A percentile compares a stretch with the other conserved stretches of the same genome.
phyloP scores from a whole-genome alignment of 2,888 invertebrate genomes.

The Auanema freiburgensis region DNA sequence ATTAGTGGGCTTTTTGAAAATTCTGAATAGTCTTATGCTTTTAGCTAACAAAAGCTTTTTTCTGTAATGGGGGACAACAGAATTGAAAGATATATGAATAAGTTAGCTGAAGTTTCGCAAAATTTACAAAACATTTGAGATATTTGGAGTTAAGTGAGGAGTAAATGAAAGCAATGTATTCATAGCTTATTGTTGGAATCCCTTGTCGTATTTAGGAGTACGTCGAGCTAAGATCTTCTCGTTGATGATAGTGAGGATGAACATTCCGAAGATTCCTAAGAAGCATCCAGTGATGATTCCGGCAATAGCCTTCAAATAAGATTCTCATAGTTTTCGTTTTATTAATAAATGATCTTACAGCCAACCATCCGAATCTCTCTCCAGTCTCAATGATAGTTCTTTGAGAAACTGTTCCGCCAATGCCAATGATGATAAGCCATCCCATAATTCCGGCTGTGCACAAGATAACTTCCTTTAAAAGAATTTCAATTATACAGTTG shows the following conservation, averaged over 20 bases:
- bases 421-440: slow-evolving; percentile 62
- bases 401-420: slow-evolving; percentile 60
- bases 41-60: too few species aligned
- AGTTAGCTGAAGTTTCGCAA: too few species aligned
- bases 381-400: slow-evolving; percentile 62
- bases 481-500: background rate
- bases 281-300: slow-evolving; percentile 60
- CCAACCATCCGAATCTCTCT: slow-evolving; percentile 62
- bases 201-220: slow-evolving; percentile 42
- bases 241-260: slow-evolving; percentile 53
- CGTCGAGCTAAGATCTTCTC: slow-evolving; percentile 54
- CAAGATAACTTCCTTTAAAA: slow-evolving; percentile 60
- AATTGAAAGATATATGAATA: too few species aligned
- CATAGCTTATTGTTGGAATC: slow-evolving; percentile 17
- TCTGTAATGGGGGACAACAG: too few species aligned
- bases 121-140: too few species aligned
- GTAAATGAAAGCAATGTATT: too few species aligned
- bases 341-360: slow-evolving; percentile 31
- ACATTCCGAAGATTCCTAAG: slow-evolving; percentile 57
- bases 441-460: slow-evolving; percentile 61
- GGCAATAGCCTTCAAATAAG: slow-evolving; percentile 51
- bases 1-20: too few species aligned
- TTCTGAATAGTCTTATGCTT: too few species aligned
- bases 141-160: too few species aligned
- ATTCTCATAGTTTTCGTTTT: slow-evolving; percentile 8